Conservation (phyloP, 2,888 invertebrate genomes). For the Andrena hattorfiana region DNA sequence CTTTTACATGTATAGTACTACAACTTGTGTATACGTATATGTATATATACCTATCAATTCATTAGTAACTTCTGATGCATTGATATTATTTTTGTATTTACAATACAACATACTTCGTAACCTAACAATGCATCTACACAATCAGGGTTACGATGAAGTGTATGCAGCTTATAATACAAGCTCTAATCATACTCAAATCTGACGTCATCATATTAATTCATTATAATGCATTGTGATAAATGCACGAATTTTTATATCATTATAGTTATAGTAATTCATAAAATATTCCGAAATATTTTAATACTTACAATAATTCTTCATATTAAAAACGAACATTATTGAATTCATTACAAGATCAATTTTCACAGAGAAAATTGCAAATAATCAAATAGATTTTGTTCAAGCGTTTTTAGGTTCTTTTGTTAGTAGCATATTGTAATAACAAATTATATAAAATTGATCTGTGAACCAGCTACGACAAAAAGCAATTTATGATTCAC, state of each 20-base stretch:
- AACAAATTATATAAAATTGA: neutral
- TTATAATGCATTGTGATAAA: slow-evolving; percentile 24
- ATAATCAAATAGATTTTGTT: slow-evolving; percentile 12
- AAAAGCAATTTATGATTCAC: neutral
- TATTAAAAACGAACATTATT: neutral
- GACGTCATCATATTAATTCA: slow-evolving; percentile 10
- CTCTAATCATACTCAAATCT: neutral
- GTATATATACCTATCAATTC: slow-evolving; percentile 30
- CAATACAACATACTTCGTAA: slow-evolving; percentile 30
- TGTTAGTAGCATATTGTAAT: neutral
- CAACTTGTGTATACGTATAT: slow-evolving; percentile 52
- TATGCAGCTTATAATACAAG: neutral
- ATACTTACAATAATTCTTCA: neutral
- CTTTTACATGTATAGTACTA: slow-evolving; percentile 25
- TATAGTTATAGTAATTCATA: neutral
- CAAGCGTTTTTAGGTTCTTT: neutral
- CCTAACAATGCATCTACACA: slow-evolving; percentile 18
- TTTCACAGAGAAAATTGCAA: neutral
- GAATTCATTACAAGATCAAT: slow-evolving; percentile 16
- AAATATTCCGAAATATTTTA: slow-evolving; percentile 3
- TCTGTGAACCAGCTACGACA: neutral
- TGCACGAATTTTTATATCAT: neutral
- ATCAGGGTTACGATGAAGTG: neutral
- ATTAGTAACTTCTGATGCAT: neutral
- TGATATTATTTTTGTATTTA: slow-evolving; percentile 48